Evolutionary conservation across 2,113 vertebrate species (phyloP).

Genomic region (Cebus imitator): DNA sequence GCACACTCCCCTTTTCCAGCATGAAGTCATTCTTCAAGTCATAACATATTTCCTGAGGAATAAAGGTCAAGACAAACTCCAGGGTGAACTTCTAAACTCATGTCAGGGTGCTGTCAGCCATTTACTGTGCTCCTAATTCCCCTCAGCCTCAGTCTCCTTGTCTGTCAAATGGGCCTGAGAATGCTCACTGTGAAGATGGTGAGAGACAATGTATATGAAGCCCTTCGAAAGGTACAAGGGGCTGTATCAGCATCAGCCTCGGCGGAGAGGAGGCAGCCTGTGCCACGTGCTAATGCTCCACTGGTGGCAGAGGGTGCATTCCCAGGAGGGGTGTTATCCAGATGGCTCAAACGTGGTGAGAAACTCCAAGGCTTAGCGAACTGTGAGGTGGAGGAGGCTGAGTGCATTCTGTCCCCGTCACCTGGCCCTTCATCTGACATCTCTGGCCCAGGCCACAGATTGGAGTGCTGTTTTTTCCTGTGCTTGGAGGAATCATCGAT

Average conservation of each 20-base stretch:
- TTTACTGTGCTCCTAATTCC: not conserved
- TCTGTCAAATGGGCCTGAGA: not conserved
- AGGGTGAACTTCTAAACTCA: not conserved
- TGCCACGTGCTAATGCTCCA: not conserved
- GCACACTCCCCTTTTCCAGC: not conserved
- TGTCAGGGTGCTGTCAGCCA: not conserved
- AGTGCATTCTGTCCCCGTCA: not conserved
- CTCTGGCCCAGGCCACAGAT: not conserved
- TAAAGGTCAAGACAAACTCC: not conserved
- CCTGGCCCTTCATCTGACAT: not conserved
- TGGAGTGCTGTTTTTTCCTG: not conserved
- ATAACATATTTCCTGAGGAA: not conserved
- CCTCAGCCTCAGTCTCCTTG: not conserved
- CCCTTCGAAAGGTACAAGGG: not conserved
- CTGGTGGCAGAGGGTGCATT: fast-evolving
- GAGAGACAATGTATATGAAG: not conserved
- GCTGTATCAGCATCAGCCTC: not conserved
- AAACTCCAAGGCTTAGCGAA: not conserved
- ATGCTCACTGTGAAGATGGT: not conserved
- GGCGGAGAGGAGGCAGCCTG: not conserved
- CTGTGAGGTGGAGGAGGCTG: not conserved
- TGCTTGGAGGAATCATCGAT: not conserved
- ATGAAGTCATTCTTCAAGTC: not conserved
- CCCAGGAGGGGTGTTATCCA: not conserved
- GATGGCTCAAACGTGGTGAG: not conserved